A percentile compares a stretch with the other conserved stretches of the same genome.
These are phyloP conservation scores for Trichechus manatus DNA, from an alignment of 2,113 vertebrate species.

Conservation along the genomic window DNA sequence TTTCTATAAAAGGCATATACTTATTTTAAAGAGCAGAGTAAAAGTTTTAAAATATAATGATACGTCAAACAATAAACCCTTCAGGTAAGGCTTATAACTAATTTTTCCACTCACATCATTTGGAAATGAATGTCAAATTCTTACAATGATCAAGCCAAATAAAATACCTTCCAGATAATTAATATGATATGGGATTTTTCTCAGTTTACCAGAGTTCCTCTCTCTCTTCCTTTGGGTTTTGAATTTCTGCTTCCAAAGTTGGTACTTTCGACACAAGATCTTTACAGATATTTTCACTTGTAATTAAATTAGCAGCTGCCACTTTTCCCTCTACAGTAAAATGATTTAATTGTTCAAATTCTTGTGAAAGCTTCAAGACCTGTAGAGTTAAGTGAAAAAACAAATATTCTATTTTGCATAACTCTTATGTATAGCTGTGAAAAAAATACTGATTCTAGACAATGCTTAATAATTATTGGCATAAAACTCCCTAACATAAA, in stretches of 20 bases:
- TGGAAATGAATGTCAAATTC: slow-evolving; percentile 54
- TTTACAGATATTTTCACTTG: slow-evolving; percentile 65
- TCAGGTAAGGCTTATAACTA: slow-evolving; percentile 35
- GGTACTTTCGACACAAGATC: slow-evolving; percentile 85
- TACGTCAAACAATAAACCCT: slow-evolving; percentile 32
- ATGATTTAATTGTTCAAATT: slow-evolving; percentile 77
- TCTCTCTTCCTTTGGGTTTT: slow-evolving; percentile 87
- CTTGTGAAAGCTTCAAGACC: slow-evolving; percentile 83
- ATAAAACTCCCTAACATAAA: slow-evolving; percentile 1
- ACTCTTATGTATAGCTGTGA: slow-evolving; percentile 40
- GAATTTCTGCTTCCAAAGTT: slow-evolving; percentile 83
- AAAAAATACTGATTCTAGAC: not conserved
- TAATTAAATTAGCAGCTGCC: slow-evolving; percentile 47
- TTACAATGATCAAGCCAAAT: slow-evolving; percentile 42
- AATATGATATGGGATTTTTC: slow-evolving; percentile 67
- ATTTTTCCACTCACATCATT: slow-evolving; percentile 53
- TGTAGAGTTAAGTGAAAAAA: slow-evolving; percentile 83
- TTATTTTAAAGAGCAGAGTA: slow-evolving; percentile 35
- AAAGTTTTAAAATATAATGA: slow-evolving; percentile 33
- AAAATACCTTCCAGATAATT: slow-evolving; percentile 34
- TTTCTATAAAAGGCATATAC: slow-evolving; percentile 36
- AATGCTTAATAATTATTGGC: slow-evolving; percentile 15
- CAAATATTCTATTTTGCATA: slow-evolving; percentile 60
- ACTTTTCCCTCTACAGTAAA: slow-evolving; percentile 55
- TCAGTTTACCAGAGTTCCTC: slow-evolving; percentile 87